Percentiles rank a stretch among this genome's conserved stretches.
Evolutionary conservation across 2,797 vertebrate genomes (phyloP).

Genomic region (Setipinna tenuifilis): DNA sequence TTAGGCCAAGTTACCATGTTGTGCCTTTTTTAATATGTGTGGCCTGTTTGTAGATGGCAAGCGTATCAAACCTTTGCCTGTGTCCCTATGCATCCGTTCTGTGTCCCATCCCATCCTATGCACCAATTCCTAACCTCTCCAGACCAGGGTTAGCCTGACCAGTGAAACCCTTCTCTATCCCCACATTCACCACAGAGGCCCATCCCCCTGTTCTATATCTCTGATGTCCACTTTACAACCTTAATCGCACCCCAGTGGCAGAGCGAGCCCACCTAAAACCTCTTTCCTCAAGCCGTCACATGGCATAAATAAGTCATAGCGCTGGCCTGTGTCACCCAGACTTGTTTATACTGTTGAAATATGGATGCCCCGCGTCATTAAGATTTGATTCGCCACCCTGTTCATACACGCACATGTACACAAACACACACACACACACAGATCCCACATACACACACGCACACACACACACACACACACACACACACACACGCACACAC

Average conservation of each 20-base stretch:
- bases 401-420: slow-evolving; percentile 37
- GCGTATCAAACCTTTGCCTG: no score
- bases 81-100: no score
- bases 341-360: slow-evolving; percentile 50
- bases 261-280: slow-evolving; percentile 17
- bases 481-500: slow-evolving; percentile 31
- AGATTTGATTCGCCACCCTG: slow-evolving; percentile 43
- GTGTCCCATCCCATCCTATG: no score
- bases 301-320: slow-evolving; percentile 42
- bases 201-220: no score
- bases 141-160: no score
- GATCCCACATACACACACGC: background rate
- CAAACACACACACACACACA: slow-evolving; percentile 7
- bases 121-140: no score
- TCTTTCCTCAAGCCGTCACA: slow-evolving; percentile 23
- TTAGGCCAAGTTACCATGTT: no score
- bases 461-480: slow-evolving; percentile 9
- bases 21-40: no score
- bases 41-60: no score
- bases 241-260: background rate
- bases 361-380: slow-evolving; percentile 49
- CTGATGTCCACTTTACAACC: background rate
- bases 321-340: slow-evolving; percentile 36
- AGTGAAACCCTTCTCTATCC: no score
- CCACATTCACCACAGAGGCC: no score